Base-by-base conservation (phyloP, 2,888 invertebrate species). In the Eueremaeus valkanovi region DNA sequence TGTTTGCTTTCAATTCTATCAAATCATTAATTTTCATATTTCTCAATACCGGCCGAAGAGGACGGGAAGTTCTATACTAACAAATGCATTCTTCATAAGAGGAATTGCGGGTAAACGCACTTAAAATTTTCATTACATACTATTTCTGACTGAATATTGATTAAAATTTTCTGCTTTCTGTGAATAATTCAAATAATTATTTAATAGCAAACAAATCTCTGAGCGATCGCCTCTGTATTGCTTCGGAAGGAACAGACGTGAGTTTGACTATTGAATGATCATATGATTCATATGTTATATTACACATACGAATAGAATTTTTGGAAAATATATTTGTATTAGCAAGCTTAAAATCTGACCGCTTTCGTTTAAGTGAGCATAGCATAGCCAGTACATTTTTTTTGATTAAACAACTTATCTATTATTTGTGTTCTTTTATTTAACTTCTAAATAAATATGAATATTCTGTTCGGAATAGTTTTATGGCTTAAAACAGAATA, bases 11-110 rank as follows among this genome's bases (percentile, higher is more conserved):
- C 11, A 40, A n/a, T 27, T 31, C n/a, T n/a, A n/a, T n/a, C n/a
- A 42, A 11, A 29, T 27, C 33, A 13, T 31, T 9, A 21, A 42
- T 29, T 21, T 51, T 49, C 21, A 72, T 11, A 51, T 21, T 61
- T 27, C 27, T 24, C 13, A 36, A 21, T 40, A 31, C 11, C 29
- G n/a, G 40, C 29, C 16, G n/a, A 31, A 51, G 73, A 77, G 18
- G 77, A 77, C 70, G 75, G 73, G 27, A 76, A 72, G 27, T 58
- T 80, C n/a, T 79, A 80, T 61, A 76, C 78, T n/a, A 80, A 80
- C 58, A 73, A 78, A 9, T 80, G 80, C 66, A 72, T 78, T 8
- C 77, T 80, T 77, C 78, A 78, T 16, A 79, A 78, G 42, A 70
- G 73, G 9, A 75, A 77, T 58, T 75, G 75, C 45, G 73, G 73